Evolutionary conservation across 2,113 vertebrate species (phyloP).

Genomic region (Anas platyrhynchos): DNA sequence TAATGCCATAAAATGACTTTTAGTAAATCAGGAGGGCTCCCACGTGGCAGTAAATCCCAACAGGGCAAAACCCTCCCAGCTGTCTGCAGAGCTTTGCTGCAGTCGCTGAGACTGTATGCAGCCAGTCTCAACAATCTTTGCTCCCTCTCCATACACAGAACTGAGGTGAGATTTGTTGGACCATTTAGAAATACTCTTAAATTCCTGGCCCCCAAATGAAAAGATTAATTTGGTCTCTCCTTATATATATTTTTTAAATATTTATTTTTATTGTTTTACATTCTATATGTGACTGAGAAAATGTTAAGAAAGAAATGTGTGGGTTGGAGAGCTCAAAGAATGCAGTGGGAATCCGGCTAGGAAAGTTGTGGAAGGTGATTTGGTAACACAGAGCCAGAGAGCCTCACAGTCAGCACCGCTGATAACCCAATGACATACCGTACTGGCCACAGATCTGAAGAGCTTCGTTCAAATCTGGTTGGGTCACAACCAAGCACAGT

Average conservation of each 20-base stretch:
- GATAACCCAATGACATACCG: not conserved
- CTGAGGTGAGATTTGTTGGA: not conserved
- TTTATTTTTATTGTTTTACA: not conserved
- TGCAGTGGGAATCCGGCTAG: not conserved
- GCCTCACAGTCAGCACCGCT: not conserved
- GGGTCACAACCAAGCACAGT: not conserved
- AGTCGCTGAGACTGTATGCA: not conserved
- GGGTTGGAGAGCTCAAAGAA: not conserved
- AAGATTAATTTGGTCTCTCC: not conserved
- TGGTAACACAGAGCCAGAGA: accelerated
- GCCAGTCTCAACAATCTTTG: not conserved
- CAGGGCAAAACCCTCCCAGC: slow-evolving; percentile 74
- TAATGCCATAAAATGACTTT: slow-evolving; percentile 71
- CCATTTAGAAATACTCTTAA: not conserved
- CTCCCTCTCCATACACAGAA: not conserved
- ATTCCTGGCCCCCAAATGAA: not conserved
- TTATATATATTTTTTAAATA: not conserved
- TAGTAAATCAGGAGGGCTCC: slow-evolving; percentile 70
- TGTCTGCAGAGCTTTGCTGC: slow-evolving; percentile 66
- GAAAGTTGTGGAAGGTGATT: not conserved
- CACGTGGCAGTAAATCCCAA: slow-evolving; percentile 76
- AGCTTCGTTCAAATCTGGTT: not conserved
- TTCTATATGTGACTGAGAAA: not conserved
- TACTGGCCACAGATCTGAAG: not conserved
- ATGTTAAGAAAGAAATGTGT: not conserved